A percentile compares a stretch with the other conserved stretches of the same genome.
phyloP scores from a whole-genome alignment of 2,113 vertebrate species.

The Coregonus clupeaformis region DNA sequence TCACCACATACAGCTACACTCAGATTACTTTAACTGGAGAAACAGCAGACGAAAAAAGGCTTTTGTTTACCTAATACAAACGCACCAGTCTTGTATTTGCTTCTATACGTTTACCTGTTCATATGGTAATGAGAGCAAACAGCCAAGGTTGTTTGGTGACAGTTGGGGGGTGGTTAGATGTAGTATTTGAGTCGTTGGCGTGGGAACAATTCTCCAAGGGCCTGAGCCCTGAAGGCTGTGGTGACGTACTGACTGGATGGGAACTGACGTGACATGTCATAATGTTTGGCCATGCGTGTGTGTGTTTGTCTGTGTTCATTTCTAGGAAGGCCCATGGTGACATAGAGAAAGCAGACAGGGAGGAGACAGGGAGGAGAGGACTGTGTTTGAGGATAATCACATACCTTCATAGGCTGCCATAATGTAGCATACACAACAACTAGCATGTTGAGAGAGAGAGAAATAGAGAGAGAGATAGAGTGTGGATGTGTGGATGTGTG shows the following conservation, averaged over 20 bases:
- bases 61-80: neutral
- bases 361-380: neutral
- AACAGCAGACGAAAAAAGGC: neutral
- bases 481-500: too few species aligned
- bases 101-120: too few species aligned
- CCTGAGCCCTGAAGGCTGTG: slow-evolving; percentile 1
- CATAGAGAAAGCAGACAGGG: slow-evolving; percentile 18
- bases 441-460: too few species aligned
- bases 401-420: too few species aligned
- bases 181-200: neutral
- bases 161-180: neutral
- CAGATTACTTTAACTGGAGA: too few species aligned
- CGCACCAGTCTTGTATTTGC: neutral
- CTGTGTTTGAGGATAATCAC: too few species aligned
- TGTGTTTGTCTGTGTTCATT: slow-evolving; percentile 8
- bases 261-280: neutral
- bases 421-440: too few species aligned
- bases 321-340: slow-evolving; percentile 23
- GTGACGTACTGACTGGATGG: slow-evolving; percentile 7
- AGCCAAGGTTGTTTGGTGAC: neutral
- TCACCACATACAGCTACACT: too few species aligned
- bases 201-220: neutral
- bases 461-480: too few species aligned
- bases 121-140: too few species aligned
- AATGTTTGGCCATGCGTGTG: slow-evolving; percentile 4